Base-by-base conservation (phyloP, 2,888 invertebrate species). In the Spatulosminthurus flaviceps region DNA sequence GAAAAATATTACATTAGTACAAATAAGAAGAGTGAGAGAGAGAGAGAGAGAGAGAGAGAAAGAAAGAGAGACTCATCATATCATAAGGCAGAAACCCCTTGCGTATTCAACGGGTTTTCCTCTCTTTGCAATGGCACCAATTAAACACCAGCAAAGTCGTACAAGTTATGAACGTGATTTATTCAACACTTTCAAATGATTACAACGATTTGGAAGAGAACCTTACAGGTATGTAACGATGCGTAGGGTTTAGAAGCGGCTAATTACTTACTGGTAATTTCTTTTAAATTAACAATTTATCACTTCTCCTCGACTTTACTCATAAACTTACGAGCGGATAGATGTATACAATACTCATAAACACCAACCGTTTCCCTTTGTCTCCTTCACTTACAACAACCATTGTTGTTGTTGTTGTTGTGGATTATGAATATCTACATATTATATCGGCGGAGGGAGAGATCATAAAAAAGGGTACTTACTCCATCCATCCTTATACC, bases 211-310 rank as follows among this genome's bases (percentile, higher is more conserved):
- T 64, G 64, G 7, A 64, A 24, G 64, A 22, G 16, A 64, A 64
- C n/a, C 64, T 64, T 64, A 24, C 24, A 26, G 64, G 11, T 22
- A 64, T n/a, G n/a, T 64, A 24, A 64, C n/a, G 64, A 64, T 16
- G 64, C 64, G 21, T n/a, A 64, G 16, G 22, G 26, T 64, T 19
- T 22, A 24, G 64, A 64, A 64, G 64, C 64, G 16, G 64, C 64
- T 64, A 64, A 64, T 64, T 64, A 64, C 64, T 26, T 64, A 64
- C 64, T 64, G 64, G 64, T 64, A 64, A 64, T 64, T 64, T 64
- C 64, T 64, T 64, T 64, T 64, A 64, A 64, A 64, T 64, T 64
- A 64, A 64, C 64, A 64, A 64, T 64, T 64, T 64, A 64, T 64
- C 64, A 64, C 64, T 64, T 64, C 64, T 26, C 11, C 64, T 64